A percentile compares a stretch with the other conserved stretches of the same genome.
These are phyloP conservation scores for Mesorhabditis sp. DNA, from an alignment of 2,888 invertebrate species.

Conservation along the genomic window DNA sequence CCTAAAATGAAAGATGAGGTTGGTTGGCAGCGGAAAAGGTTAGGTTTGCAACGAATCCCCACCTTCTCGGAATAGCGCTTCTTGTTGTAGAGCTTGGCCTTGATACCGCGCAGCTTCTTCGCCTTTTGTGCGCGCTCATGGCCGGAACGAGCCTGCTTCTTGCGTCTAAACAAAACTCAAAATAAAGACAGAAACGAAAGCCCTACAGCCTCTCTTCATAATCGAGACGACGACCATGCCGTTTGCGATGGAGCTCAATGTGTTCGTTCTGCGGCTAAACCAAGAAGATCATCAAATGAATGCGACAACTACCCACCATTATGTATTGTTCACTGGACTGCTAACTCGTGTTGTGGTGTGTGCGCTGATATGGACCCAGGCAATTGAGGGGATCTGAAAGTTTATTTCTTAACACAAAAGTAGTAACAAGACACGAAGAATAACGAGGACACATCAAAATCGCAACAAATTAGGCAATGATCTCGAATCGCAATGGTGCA, in stretches of 20 bases:
- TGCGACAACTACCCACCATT: slow-evolving; percentile 16
- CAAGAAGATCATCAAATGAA: neutral
- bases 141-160: slow-evolving; percentile 88
- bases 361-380: too few relatives aligned
- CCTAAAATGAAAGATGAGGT: slow-evolving; percentile 16
- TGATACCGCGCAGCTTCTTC: slow-evolving; percentile 84
- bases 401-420: slow-evolving; percentile 16
- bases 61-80: slow-evolving; percentile 95
- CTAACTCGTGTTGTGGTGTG: neutral
- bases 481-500: slow-evolving; percentile 54
- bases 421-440: slow-evolving; percentile 27
- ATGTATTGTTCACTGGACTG: slow-evolving; percentile 18
- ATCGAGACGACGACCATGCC: slow-evolving; percentile 90
- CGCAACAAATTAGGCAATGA: slow-evolving; percentile 51
- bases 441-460: slow-evolving; percentile 28
- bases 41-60: slow-evolving; percentile 62
- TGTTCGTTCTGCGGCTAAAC: slow-evolving; percentile 93
- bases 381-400: neutral
- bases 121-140: slow-evolving; percentile 87
- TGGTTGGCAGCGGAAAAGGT: neutral
- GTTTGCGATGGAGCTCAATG: slow-evolving; percentile 92
- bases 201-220: slow-evolving; percentile 83
- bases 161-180: slow-evolving; percentile 64
- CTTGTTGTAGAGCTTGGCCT: slow-evolving; percentile 95
- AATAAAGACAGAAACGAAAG: neutral